Base-by-base conservation (phyloP, 1,140 invertebrate species). In the Trichonephila clavipes region DNA sequence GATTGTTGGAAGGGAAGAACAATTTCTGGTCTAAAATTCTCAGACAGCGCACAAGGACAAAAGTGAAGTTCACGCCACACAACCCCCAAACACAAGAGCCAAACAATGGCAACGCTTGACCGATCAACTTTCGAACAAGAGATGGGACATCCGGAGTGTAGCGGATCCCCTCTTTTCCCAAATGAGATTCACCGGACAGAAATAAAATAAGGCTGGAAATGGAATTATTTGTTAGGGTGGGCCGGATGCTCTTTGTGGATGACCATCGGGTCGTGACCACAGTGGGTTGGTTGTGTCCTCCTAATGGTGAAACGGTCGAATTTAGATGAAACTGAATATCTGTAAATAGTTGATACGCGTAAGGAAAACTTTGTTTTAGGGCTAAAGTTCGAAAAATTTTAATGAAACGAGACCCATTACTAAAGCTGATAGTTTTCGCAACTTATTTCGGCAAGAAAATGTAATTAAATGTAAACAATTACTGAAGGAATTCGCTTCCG, bases 51-150 rank as follows among this genome's bases (percentile, higher is more conserved):
- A 69, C 69, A 77, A 77, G 69, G 69, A 77, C 69, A 77, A 77
- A 77, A 77, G 69, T 14, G 24, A 34, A 34, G 69, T 77, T 77
- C 69, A 77, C 69, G 69, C 69, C 69, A 51, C 21, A 12, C 40
- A 44, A n/a, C 24, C 44, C 51, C 28, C 58, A 64, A 87, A 87
- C 58, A 62, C 85, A 64, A 62, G 58, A 12, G 18, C 40, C 34
- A 51, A 88, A 66, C 62, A 88, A 88, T 12, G 19, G 21, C 61
- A 88, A 69, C 87, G 87, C 87, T 88, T 88, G 87, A 88, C 87
- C 87, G 87, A 24, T 44, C 87, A 69, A 69, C 87, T 88, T 72
- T 44, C 59, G 28, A 40, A 59, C 40, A 83, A 83, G 40, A 51
- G 51, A 51, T 51, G 81, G 81, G 51, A 83, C 81, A 83, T 83